Base-by-base conservation (phyloP, 2,888 invertebrate species). In the Caenorhabditis sp. region DNA sequence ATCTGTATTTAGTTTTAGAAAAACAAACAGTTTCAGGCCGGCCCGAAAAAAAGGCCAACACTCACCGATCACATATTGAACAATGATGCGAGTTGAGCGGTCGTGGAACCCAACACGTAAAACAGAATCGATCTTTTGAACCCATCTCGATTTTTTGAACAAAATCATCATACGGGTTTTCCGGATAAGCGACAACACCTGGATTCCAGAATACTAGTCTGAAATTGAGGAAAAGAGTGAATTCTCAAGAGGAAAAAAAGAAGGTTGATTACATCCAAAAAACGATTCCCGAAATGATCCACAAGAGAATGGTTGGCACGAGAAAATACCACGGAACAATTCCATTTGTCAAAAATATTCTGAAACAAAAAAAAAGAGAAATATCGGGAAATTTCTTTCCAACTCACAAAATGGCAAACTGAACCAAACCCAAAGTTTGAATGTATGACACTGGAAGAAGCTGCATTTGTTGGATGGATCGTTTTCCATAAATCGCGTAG, bases 41-140 rank as follows among this genome's bases (percentile, higher is more conserved):
- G n/a, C n/a, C n/a, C n/a, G n/a, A n/a, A n/a, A n/a, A n/a, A n/a
- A n/a, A n/a, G n/a, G 70, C 74, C n/a, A n/a, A 31, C 10, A 31
- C 31, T 31, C 31, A 31, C 31, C 69, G 60, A 50, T 82, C 80
- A 49, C 82, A 82, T 12, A 75, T 66, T 17, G 80, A 51, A 53
- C 82, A 82, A 58, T 82, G 82, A 62, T 80, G 80, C 50, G 66
- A 63, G 12, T 51, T 21, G 1, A 10, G 17, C 0, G 68, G 55
- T 26, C 54, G 24, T 1, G 67, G 66, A 23, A 76, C 66, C 69
- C 70, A 76, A 55, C 76, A 76, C 23, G 76, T 70, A 49, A 71
- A 76, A 53, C 76, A 76, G 37, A 51, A 76, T 23, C 31, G 14
- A 1, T 51, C 58, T n/a, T 54, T 14, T 1, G 37, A 6, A 1